Evolutionary conservation across 2,888 invertebrate genomes (phyloP), one percentile per base, ranked within the genome.

Genomic region (Mechanitis mazaeus): DNA sequence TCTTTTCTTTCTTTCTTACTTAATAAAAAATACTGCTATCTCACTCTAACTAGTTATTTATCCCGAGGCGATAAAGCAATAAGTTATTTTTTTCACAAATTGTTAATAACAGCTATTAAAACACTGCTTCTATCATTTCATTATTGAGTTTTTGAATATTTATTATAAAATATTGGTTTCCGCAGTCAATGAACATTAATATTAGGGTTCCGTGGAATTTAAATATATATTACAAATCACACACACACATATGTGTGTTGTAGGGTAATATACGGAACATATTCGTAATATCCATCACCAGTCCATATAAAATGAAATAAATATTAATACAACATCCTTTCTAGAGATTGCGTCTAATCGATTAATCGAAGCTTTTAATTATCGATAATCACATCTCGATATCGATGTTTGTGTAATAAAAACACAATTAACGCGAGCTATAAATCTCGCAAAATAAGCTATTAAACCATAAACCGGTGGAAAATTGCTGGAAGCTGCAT

Each of bases 91-190:
- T 66, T 63, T 79, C 78, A 83, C 47, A 85, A 84, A 78, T 76
- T 76, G 78, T 85, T 87, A 87, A 87, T 87, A 83, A 83, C 77
- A 77, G 80, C 81, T 83, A 87, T 87, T 87, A 85, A 81, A 82
- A 75, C 70, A 71, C 73, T 72, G 80, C 76, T 81, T 74, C 80
- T 66, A 68, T 66, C 66, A 61, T 57, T 61, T 60, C 61, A 64
- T 64, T 61, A 62, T 63, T 66, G 60, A 66, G 56, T 60, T 67
- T 63, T 57, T 64, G 64, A 60, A 58, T 62, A 60, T 66, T 64
- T 60, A 60, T 63, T 59, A 60, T 57, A 59, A 64, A 64, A 60
- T 60, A 66, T 64, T 58, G 54, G 58, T 60, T 66, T 66, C 64
- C 66, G 59, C 55, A 59, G 56, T 62, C 45, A 60, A 64, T 54